Conservation (phyloP, 2,888 invertebrate genomes). For the Orchestes rusci region DNA sequence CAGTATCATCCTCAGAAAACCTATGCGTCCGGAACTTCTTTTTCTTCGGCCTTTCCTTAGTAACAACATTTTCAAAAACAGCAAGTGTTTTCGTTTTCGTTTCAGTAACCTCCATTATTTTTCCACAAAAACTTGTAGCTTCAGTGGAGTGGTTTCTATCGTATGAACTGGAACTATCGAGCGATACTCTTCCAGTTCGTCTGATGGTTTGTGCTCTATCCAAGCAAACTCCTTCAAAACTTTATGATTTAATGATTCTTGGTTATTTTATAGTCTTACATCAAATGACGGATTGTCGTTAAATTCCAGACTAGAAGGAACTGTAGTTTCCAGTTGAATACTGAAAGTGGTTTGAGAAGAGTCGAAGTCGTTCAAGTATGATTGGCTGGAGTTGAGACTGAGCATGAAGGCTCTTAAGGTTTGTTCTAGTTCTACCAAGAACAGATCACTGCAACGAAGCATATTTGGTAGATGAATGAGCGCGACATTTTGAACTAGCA, state of each 20-base stretch:
- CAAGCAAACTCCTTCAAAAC: conserved; percentile 45
- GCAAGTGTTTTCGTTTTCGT: conserved; percentile 33
- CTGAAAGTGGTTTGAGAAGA: conserved; percentile 53
- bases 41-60: conserved; percentile 29
- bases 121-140: conserved; percentile 40
- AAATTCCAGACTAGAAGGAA: conserved; percentile 51
- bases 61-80: conserved; percentile 38
- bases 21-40: conserved; percentile 25
- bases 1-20: conserved; percentile 27
- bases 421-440: conserved; percentile 56
- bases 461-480: too few relatives aligned
- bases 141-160: conserved; percentile 42
- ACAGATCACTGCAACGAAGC: conserved; percentile 46
- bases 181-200: conserved; percentile 29
- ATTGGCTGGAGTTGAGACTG: conserved; percentile 47
- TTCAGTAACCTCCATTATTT: conserved; percentile 28
- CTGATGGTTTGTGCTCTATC: conserved; percentile 34
- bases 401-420: conserved; percentile 55
- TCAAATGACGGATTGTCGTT: conserved; percentile 49
- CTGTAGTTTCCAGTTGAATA: conserved; percentile 54
- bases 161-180: conserved; percentile 45
- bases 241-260: background rate
- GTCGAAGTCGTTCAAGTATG: conserved; percentile 44
- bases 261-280: conserved; percentile 28
- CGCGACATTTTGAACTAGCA: too few relatives aligned